These are phyloP conservation scores for Acrobasis suavella DNA, from an alignment of 2,888 invertebrate genomes.

Conservation along the genomic window DNA sequence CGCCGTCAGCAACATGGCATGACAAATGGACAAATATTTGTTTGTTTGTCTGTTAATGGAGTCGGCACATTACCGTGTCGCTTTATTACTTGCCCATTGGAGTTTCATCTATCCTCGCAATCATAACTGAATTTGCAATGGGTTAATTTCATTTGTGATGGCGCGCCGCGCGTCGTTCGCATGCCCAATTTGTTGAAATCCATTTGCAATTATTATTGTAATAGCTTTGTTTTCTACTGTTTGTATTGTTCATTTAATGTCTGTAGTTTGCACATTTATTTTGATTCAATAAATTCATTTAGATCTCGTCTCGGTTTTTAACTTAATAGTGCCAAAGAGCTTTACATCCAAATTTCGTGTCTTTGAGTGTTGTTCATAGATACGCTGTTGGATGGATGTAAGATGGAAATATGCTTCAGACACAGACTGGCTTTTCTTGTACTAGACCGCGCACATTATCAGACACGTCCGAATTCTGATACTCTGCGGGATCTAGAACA, in stretches of 20 bases:
- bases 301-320: no score
- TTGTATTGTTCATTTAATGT: background rate
- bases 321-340: no score
- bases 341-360: no score
- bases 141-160: slow-evolving; percentile 14
- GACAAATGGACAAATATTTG: slow-evolving; percentile 67
- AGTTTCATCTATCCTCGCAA: slow-evolving; percentile 34
- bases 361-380: no score
- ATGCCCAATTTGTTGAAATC: slow-evolving; percentile 3
- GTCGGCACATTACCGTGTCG: slow-evolving; percentile 52
- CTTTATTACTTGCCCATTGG: slow-evolving; percentile 44
- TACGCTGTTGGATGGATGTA: no score
- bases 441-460: no score
- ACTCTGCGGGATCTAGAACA: no score
- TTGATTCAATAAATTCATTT: no score
- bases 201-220: slow-evolving; percentile 5
- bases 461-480: no score
- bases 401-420: no score
- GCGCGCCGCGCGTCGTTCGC: background rate
- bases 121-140: slow-evolving; percentile 25
- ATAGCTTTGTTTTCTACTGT: background rate
- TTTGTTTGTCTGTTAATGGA: slow-evolving; percentile 66
- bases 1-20: slow-evolving; percentile 33
- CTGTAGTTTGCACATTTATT: background rate
- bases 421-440: no score